Evolutionary conservation across 2,797 vertebrate species (phyloP), one percentile per base, ranked within the genome.

Genomic region (Liparis tanakae): DNA sequence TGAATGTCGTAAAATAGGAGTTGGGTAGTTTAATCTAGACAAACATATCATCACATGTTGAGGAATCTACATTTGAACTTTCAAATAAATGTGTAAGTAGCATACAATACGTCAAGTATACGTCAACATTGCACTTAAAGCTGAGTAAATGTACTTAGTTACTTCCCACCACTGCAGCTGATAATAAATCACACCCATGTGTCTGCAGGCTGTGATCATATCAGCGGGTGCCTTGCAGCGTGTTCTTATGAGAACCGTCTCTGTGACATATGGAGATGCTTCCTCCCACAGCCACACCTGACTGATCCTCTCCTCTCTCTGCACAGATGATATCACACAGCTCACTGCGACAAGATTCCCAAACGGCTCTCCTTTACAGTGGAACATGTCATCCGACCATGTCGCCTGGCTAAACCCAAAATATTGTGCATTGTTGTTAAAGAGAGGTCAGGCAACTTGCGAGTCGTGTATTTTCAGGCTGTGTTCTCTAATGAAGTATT

Each of bases 401-500:
- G 78, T 84, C 82, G 53, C 81, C 77, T 79, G 6, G 85, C 73
- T 85, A 82, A 88, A 91, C 84, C 56, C 86, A 94, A 30, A 80
- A 92, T 71, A 78, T 83, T 87, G 88, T 91, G 89, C 61, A 10
- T 88, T 37, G 90, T 90, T 91, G 89, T 81, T 83, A 89, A 88
- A 92, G 90, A 88, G 87, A 86, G 92, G 92, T 94, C 92, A 92
- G 86, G 74, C 82, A 78, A 86, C 89, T 78, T 67, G 15, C 18
- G 83, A 91, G 87, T 70, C 73, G 69, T 50, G 84, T 85, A 87
- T 92, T 90, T 90, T 80, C 74, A 87, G 88, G 57, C 86, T 86
- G 10, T 91, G 84, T 84, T 86, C 87, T 88, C 88, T 92, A 88
- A 93, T 96, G 90, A 93, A 94, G 86, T 92, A 94, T 95, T 95